Percentiles rank a stretch among this genome's conserved stretches.
phyloP scores from a whole-genome alignment of 2,888 invertebrate genomes.

The Monoplex corrugatus region DNA sequence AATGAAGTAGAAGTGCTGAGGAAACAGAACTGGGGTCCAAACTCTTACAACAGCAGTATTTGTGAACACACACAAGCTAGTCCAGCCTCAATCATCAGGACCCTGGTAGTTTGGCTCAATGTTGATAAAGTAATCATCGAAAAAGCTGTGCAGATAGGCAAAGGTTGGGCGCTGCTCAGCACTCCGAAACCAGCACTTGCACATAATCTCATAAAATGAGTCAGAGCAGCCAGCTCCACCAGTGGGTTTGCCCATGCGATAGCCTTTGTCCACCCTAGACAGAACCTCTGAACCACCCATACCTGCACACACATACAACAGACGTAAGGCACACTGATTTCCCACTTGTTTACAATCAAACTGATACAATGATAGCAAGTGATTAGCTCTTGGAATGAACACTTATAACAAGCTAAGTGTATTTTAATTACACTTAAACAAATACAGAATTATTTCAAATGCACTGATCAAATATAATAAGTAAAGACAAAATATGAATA shows the following conservation, averaged over 20 bases:
- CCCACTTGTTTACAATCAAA: too few relatives aligned
- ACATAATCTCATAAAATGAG: conserved; percentile 95
- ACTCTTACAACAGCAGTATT: neutral
- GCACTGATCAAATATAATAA: too few relatives aligned
- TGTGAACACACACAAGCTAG: neutral
- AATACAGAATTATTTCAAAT: too few relatives aligned
- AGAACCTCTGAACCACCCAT: conserved; percentile 73
- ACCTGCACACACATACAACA: conserved; percentile 58
- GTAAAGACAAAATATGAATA: too few relatives aligned
- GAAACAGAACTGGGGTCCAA: neutral
- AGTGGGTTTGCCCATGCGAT: conserved; percentile 96
- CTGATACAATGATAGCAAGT: too few relatives aligned
- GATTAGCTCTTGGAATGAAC: too few relatives aligned
- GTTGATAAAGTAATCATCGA: conserved; percentile 80
- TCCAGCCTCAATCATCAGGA: conserved; percentile 30
- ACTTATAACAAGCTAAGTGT: too few relatives aligned
- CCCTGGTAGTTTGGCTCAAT: conserved; percentile 84
- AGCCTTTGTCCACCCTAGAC: conserved; percentile 88
- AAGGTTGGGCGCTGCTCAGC: conserved; percentile 98
- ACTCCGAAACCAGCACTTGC: conserved; percentile 95
- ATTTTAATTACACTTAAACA: too few relatives aligned
- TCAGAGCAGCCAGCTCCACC: conserved; percentile 87
- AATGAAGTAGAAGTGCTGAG: neutral
- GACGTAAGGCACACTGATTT: too few relatives aligned
- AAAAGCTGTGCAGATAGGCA: conserved; percentile 86